phyloP scores from a whole-genome alignment of 2,888 invertebrate genomes.

The Lamproptera curius region DNA sequence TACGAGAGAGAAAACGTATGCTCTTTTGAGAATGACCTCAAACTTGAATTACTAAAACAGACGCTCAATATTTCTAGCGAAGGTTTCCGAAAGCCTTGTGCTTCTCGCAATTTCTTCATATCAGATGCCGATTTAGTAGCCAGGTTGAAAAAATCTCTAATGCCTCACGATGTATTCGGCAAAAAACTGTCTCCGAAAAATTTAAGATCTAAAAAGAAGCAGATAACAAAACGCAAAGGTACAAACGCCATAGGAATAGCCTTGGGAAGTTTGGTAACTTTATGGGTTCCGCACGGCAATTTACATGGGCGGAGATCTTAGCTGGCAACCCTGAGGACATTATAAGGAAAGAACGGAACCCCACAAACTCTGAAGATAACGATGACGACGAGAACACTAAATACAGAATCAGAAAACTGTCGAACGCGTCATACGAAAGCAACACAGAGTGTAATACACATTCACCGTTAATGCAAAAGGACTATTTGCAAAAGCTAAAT shows the following conservation, averaged over 20 bases:
- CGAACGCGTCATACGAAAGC: constrained; percentile 57
- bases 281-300: constrained; percentile 74
- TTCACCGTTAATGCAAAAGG: constrained; percentile 59
- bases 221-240: constrained; percentile 62
- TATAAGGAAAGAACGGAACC: constrained; percentile 70
- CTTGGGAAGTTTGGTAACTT: constrained; percentile 74
- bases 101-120: constrained; percentile 67
- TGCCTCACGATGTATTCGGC: constrained; percentile 69
- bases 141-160: constrained; percentile 65
- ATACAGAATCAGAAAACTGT: constrained; percentile 65
- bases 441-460: constrained; percentile 49
- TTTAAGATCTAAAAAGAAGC: constrained; percentile 78
- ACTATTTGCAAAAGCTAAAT: constrained; percentile 70
- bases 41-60: constrained; percentile 62
- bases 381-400: constrained; percentile 57
- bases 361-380: constrained; percentile 37
- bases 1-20: constrained; percentile 66
- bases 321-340: constrained; percentile 81
- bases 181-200: constrained; percentile 80
- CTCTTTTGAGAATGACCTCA: constrained; percentile 63
- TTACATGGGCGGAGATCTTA: constrained; percentile 83
- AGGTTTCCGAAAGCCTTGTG: constrained; percentile 65
- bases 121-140: constrained; percentile 69
- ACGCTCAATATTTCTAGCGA: constrained; percentile 67
- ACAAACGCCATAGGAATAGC: constrained; percentile 60